These are phyloP conservation scores for Phoeniculus purpureus DNA, from an alignment of 2,797 vertebrate species.

Conservation along the genomic window DNA sequence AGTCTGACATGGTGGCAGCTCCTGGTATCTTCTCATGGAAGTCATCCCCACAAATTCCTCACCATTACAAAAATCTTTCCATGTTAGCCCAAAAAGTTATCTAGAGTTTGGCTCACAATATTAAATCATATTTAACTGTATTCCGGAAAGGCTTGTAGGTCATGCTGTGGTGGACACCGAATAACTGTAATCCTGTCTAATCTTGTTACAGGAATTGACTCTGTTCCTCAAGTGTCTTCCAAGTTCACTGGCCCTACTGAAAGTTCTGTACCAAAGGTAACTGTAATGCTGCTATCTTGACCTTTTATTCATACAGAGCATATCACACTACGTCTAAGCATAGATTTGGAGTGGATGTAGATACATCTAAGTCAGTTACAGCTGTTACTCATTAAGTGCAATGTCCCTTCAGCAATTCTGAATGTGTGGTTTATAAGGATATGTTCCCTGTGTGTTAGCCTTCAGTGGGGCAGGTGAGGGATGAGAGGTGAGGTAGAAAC, in stretches of 20 bases:
- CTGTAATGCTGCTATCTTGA: background rate
- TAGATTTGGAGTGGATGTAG: background rate
- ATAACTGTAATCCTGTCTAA: background rate
- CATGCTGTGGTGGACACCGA: background rate
- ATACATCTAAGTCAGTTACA: background rate
- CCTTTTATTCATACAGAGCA: background rate
- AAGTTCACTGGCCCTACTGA: background rate
- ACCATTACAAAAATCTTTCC: background rate
- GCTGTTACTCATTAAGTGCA: background rate
- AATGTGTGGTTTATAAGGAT: background rate
- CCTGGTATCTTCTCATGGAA: background rate
- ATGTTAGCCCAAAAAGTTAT: background rate
- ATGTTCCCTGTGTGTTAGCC: background rate
- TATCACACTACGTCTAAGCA: background rate
- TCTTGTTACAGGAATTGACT: conserved; percentile 34
- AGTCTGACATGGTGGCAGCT: background rate
- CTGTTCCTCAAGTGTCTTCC: background rate
- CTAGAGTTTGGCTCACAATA: background rate
- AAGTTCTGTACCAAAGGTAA: conserved; percentile 57
- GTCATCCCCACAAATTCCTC: background rate
- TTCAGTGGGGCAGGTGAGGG: fast-evolving
- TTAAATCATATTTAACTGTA: background rate
- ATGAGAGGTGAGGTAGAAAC: background rate
- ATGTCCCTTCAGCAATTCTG: background rate
- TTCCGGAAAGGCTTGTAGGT: background rate